Evolutionary conservation across 2,113 vertebrate species (phyloP), one percentile per base, ranked within the genome.

Genomic region (Panurus biarmicus): DNA sequence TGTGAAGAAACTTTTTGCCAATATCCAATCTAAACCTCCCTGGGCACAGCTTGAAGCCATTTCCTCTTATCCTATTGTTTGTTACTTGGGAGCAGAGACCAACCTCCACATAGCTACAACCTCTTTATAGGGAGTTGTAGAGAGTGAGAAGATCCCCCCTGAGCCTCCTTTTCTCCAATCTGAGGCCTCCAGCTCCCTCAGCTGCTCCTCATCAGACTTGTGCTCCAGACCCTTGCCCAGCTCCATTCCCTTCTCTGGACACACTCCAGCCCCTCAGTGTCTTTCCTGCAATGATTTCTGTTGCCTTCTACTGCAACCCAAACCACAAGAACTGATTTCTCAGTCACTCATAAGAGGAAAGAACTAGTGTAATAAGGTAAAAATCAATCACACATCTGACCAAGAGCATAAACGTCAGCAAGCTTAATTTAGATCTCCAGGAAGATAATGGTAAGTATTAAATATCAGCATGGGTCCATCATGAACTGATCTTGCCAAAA

Each of bases 51-150:
- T 31, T 54, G 70, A 75, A 53, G 53, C 16, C 7, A 11, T 82
- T 89, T 75, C 20, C 25, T 22, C 29, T 31, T 38, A 5, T 54
- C n/a, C 33, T 21, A 7, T 12, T 38, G 1, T 38, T 60, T 15
- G 17, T 35, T 54, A 42, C 21, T 8, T 31, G 14, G 14, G n/a
- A 82, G 17, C 9, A 75, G 25, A 82, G 12, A 31, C 8, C 0
- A 0, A 35, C 2, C 4, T 14, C 5, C 5, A 15, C 0, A 0
- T 23, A 40, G 5, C 9, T 35, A 10, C 14, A 81, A 12, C 11
- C 11, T 35, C 20, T 14, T 54, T 11, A 23, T 0, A n/a, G 24
- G 53, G 23, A 40, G 6, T 19, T 35, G 14, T 54, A 2, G 0
- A 42, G n/a, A 45, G 25, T 0, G 1, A 56, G 9, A 35, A 50